These are phyloP conservation scores for Crenichthys baileyi DNA, from an alignment of 2,797 vertebrate genomes.

Conservation along the genomic window DNA sequence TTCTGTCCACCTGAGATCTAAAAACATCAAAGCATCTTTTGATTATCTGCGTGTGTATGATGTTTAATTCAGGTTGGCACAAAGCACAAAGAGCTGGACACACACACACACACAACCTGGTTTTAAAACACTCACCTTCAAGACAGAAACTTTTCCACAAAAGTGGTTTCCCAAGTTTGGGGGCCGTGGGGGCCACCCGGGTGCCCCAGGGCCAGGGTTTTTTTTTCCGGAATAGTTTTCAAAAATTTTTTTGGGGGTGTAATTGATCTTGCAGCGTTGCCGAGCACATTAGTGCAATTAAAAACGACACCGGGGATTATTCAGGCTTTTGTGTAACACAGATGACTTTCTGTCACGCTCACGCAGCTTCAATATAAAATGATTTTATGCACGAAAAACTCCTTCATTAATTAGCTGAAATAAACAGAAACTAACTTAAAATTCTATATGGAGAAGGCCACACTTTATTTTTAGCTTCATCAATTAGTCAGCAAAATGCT, in stretches of 20 bases:
- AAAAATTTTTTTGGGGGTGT: slow-evolving; percentile 16
- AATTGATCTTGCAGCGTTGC: slow-evolving; percentile 28
- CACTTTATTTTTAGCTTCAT: not conserved
- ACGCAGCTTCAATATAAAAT: slow-evolving; percentile 6
- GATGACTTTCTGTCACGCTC: slow-evolving; percentile 15
- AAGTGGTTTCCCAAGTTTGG: slow-evolving; percentile 46
- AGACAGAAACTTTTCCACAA: slow-evolving; percentile 5
- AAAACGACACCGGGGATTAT: slow-evolving; percentile 21
- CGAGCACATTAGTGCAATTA: slow-evolving; percentile 30
- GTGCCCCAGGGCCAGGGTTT: no score
- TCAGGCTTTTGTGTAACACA: slow-evolving; percentile 16
- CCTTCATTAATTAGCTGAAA: slow-evolving; percentile 11
- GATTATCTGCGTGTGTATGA: slow-evolving; percentile 31
- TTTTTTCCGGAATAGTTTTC: slow-evolving; percentile 3
- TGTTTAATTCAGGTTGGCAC: slow-evolving; percentile 25
- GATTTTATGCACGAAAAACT: slow-evolving; percentile 5
- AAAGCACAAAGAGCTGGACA: slow-evolving; percentile 13
- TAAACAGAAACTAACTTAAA: slow-evolving; percentile 12
- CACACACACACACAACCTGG: slow-evolving; percentile 1
- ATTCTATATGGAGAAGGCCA: not conserved
- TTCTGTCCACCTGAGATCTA: slow-evolving; percentile 49
- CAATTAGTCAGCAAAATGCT: not conserved
- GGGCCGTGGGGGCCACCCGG: not conserved
- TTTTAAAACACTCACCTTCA: slow-evolving; percentile 9
- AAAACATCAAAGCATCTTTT: slow-evolving; percentile 66